phyloP scores from a whole-genome alignment of 2,797 vertebrate species.

The Phyllotis vaccarum region DNA sequence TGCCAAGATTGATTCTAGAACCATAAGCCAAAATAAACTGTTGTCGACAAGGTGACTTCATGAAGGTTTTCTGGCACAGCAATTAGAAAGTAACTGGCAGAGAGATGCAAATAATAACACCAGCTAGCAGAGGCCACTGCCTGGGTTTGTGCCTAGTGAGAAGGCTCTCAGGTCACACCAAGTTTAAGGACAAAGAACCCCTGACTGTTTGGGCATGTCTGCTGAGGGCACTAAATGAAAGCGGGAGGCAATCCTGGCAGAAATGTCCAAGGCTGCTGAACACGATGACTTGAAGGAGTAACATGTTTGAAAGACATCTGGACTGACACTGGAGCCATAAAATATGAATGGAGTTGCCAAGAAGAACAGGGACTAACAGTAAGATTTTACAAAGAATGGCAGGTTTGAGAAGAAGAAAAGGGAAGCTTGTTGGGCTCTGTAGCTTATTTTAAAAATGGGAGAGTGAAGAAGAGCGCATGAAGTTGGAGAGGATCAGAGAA shows the following conservation, averaged over 20 bases:
- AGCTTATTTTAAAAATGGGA: not conserved
- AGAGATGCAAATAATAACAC: not conserved
- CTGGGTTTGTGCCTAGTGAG: not conserved
- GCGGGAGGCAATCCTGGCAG: not conserved
- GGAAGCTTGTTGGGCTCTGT: not conserved
- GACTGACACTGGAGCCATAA: slow-evolving; percentile 49
- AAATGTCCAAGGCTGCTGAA: slow-evolving; percentile 2
- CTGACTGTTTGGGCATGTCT: not conserved
- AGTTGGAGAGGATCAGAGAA: not conserved
- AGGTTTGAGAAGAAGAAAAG: not conserved
- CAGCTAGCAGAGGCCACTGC: not conserved
- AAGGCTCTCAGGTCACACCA: not conserved
- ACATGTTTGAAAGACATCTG: slow-evolving; percentile 51
- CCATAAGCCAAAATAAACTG: not conserved
- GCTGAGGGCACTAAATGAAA: not conserved
- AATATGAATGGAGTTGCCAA: slow-evolving; percentile 9
- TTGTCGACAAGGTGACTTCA: not conserved
- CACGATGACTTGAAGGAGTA: not conserved
- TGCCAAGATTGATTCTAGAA: not conserved
- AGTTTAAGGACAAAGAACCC: not conserved
- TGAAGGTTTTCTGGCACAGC: not conserved
- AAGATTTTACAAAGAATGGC: slow-evolving; percentile 5
- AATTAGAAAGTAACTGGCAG: not conserved
- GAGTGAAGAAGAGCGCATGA: not conserved
- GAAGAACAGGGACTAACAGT: slow-evolving; percentile 33